These are phyloP conservation scores for Ichneumon xanthorius DNA, from an alignment of 2,888 invertebrate genomes.

Conservation along the genomic window DNA sequence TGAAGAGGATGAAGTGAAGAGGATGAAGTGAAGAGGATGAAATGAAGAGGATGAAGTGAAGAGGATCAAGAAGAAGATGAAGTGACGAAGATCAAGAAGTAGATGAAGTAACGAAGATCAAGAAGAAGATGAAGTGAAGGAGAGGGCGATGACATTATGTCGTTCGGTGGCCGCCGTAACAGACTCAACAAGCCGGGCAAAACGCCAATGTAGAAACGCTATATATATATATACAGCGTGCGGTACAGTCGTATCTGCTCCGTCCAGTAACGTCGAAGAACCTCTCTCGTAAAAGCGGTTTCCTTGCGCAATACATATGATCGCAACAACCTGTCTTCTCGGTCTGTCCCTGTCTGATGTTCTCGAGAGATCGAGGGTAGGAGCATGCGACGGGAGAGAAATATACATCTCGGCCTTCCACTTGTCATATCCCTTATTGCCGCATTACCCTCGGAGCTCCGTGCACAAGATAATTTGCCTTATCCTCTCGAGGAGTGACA, in stretches of 20 bases:
- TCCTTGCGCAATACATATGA: conserved; percentile 40
- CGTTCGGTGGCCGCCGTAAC: no score
- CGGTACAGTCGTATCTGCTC: not conserved
- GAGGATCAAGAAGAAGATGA: not conserved
- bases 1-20: no score
- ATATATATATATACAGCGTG: not conserved
- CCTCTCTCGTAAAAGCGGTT: conserved; percentile 34
- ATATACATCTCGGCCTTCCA: conserved; percentile 4
- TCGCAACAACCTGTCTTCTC: conserved; percentile 47
- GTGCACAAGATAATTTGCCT: conserved; percentile 19
- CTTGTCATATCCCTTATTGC: conserved; percentile 14
- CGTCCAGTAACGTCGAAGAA: not conserved
- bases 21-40: no score
- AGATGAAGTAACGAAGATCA: not conserved
- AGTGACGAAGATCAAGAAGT: not conserved
- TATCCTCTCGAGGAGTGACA: conserved; percentile 27
- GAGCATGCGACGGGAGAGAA: not conserved
- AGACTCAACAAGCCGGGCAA: no score
- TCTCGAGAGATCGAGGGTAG: not conserved
- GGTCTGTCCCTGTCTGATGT: conserved; percentile 1
- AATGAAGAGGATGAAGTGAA: no score
- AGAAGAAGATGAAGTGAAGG: not conserved
- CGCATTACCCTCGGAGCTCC: conserved; percentile 12
- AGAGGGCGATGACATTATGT: no score
- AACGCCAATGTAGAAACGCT: not conserved